Conservation (phyloP, 53 echinoderm and acorn worm species). For the Mesocentrotus franciscanus region DNA sequence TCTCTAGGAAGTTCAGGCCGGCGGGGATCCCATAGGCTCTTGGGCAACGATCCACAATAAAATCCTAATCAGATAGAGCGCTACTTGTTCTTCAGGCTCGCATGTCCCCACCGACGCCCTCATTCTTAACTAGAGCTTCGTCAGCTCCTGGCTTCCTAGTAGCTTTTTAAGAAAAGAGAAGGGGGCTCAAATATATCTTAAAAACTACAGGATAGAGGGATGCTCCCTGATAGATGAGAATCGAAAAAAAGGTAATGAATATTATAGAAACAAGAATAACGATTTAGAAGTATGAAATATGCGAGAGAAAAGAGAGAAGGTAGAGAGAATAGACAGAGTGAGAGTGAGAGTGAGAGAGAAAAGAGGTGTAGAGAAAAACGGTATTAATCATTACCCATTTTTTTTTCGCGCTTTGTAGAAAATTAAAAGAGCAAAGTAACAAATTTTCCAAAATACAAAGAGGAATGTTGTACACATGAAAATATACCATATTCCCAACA, state of each 20-base stretch:
- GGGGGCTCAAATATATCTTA: neutral
- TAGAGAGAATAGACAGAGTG: neutral
- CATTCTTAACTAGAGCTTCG: neutral
- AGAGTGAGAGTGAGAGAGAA: neutral
- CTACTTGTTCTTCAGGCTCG: neutral
- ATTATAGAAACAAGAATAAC: neutral
- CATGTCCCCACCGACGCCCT: neutral
- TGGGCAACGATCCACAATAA: neutral
- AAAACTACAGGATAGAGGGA: neutral
- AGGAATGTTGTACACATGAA: no score
- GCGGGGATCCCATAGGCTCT: neutral
- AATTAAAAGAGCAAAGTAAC: no score
- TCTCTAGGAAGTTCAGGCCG: neutral
- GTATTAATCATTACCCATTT: neutral
- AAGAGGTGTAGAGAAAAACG: neutral
- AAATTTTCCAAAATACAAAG: no score
- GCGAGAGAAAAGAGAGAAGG: neutral
- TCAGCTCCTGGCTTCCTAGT: neutral
- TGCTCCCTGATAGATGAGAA: neutral
- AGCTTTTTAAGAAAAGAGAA: neutral
- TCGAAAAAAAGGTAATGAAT: neutral
- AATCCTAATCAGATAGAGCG: slow-evolving; percentile 7
- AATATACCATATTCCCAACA: neutral
- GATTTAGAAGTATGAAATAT: no score
- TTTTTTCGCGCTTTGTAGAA: no score